These are phyloP conservation scores for Onychostoma macrolepis DNA, from an alignment of 2,113 vertebrate genomes.

Conservation along the genomic window DNA sequence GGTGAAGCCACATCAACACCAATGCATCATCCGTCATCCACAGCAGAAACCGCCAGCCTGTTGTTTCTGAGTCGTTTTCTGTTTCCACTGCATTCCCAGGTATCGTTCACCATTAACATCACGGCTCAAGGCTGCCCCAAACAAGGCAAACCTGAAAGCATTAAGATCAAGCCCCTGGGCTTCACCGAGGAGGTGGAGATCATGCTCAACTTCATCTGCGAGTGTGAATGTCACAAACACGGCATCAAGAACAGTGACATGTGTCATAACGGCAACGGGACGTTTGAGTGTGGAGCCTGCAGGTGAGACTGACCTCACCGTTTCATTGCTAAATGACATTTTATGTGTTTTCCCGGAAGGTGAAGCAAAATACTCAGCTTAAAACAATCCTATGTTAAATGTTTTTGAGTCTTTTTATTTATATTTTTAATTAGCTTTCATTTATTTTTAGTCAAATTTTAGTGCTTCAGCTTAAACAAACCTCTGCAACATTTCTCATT, in stretches of 20 bases:
- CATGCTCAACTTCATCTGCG: conserved; percentile 88
- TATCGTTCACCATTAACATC: conserved; percentile 89
- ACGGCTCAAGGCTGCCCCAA: conserved; percentile 87
- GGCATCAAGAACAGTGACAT: conserved; percentile 77
- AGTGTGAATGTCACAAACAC: conserved; percentile 84
- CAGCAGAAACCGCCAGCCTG: neutral
- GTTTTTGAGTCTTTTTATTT: neutral
- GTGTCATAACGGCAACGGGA: conserved; percentile 87
- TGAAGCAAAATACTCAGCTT: neutral
- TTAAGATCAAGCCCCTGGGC: conserved; percentile 92
- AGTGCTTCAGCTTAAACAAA: neutral
- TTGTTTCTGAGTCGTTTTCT: neutral
- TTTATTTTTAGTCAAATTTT: neutral
- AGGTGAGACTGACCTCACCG: conserved; percentile 77
- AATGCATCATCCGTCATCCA: neutral
- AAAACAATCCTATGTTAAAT: too few relatives aligned
- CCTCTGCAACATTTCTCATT: too few relatives aligned
- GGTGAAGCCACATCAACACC: conserved; percentile 68
- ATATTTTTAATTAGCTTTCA: neutral
- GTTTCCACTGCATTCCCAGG: conserved; percentile 71
- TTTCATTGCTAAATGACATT: too few relatives aligned
- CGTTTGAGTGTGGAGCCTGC: conserved; percentile 96
- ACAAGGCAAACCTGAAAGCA: conserved; percentile 74
- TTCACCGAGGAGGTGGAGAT: conserved; percentile 95
- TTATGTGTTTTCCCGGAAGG: neutral